Conservation (phyloP, 1,140 invertebrate species). For the Chionoecetes opilio region DNA sequence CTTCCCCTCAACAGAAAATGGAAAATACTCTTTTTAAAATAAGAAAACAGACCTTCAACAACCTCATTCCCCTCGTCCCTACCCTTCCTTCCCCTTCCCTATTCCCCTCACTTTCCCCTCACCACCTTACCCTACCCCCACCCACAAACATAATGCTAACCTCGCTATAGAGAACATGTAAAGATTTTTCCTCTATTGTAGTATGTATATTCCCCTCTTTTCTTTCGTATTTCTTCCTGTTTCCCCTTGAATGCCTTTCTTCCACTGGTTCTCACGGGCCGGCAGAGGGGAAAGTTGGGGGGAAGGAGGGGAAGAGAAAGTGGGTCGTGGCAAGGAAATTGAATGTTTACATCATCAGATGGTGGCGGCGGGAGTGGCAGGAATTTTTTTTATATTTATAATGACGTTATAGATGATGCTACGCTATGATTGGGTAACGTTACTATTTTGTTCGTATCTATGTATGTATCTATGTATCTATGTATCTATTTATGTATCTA, state of each 20-base stretch:
- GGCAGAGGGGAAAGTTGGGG: not conserved
- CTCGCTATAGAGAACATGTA: too few species aligned
- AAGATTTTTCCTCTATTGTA: too few species aligned
- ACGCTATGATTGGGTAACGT: not conserved
- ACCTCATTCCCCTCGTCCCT: not conserved
- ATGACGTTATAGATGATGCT: not conserved
- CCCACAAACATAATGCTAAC: too few species aligned
- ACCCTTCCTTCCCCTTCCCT: not conserved
- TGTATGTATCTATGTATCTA: not conserved
- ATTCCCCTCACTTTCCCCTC: not conserved
- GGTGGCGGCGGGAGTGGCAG: not conserved
- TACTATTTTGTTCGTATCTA: too few species aligned
- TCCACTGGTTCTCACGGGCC: not conserved
- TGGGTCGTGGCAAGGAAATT: not conserved
- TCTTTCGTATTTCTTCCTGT: too few species aligned
- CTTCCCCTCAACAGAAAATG: not conserved
- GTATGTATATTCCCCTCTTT: too few species aligned
- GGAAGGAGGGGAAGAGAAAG: not conserved
- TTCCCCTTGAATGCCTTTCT: too few species aligned
- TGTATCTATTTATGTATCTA: not conserved
- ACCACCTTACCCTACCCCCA: not conserved
- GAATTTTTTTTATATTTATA: not conserved
- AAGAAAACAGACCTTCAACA: not conserved
- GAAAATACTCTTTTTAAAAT: not conserved
- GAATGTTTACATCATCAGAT: conserved; percentile 29